phyloP scores from a whole-genome alignment of 2,797 vertebrate species.

The Gephyroberyx darwinii region DNA sequence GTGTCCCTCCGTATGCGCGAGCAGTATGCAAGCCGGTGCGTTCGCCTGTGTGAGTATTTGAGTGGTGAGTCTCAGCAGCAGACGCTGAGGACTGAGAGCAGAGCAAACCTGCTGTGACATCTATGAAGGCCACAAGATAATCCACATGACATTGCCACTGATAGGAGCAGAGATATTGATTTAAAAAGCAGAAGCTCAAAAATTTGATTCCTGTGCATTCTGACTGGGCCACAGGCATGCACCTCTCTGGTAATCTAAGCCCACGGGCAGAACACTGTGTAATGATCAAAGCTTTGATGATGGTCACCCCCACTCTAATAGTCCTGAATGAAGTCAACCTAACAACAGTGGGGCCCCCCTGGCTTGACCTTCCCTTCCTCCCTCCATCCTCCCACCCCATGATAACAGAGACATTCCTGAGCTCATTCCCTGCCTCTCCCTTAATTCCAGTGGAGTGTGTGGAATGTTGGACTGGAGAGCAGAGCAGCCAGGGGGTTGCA shows the following conservation, averaged over 20 bases:
- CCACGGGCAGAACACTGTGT: constrained; percentile 35
- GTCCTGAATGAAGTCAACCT: constrained; percentile 55
- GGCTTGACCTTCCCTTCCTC: constrained; percentile 74
- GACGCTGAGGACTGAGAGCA: constrained; percentile 67
- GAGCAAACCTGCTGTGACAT: constrained; percentile 79
- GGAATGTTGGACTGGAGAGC: constrained; percentile 76
- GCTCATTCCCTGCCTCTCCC: constrained; percentile 77
- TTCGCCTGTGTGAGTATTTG: constrained; percentile 48
- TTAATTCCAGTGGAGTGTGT: constrained; percentile 79
- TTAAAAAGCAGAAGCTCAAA: constrained; percentile 79
- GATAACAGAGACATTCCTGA: constrained; percentile 83
- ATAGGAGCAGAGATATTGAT: constrained; percentile 77
- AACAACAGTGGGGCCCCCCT: constrained; percentile 48
- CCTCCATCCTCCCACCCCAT: constrained; percentile 69
- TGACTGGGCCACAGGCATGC: constrained; percentile 55
- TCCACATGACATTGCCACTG: constrained; percentile 78
- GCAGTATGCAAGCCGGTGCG: constrained; percentile 43
- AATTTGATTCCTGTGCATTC: constrained; percentile 71
- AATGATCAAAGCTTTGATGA: constrained; percentile 63
- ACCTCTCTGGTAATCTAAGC: constrained; percentile 58
- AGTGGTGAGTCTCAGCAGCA: constrained; percentile 61
- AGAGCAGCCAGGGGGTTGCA: constrained; percentile 52
- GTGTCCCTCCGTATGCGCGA: constrained; percentile 56
- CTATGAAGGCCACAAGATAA: constrained; percentile 76
- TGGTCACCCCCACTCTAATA: constrained; percentile 50